Evolutionary conservation across 2,113 vertebrate genomes (phyloP).

Genomic region (Egretta garzetta): DNA sequence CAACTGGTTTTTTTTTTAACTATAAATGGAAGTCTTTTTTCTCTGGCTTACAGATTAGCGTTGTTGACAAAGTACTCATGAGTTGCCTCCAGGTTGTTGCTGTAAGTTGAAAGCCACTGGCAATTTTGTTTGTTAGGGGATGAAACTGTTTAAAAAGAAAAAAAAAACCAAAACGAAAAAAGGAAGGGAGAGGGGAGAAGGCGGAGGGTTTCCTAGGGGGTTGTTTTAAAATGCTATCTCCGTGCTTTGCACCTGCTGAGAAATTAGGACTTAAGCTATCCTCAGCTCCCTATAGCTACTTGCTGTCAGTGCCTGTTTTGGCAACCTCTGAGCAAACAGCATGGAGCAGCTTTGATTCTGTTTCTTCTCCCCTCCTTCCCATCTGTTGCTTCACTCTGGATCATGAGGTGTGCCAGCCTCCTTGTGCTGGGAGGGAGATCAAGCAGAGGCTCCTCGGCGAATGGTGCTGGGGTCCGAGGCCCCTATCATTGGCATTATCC

Average conservation of each 20-base stretch:
- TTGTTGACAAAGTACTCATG: neutral
- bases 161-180: neutral
- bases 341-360: slow-evolving; percentile 17
- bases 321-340: neutral
- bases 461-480: neutral
- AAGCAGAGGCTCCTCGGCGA: neutral
- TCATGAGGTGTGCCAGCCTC: neutral
- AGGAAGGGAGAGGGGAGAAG: neutral
- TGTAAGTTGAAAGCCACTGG: slow-evolving; percentile 46
- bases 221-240: slow-evolving; percentile 5
- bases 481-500: neutral
- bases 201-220: neutral
- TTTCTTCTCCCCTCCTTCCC: slow-evolving; percentile 23
- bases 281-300: neutral
- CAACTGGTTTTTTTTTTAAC: neutral
- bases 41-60: neutral
- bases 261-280: neutral
- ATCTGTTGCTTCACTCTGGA: slow-evolving; percentile 32
- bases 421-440: neutral
- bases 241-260: slow-evolving; percentile 2
- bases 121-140: slow-evolving; percentile 18
- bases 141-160: slow-evolving; percentile 3
- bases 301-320: neutral
- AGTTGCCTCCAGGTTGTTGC: neutral
- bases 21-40: neutral